phyloP scores from a whole-genome alignment of 2,797 vertebrate species.

The Hemitrygon akajei region DNA sequence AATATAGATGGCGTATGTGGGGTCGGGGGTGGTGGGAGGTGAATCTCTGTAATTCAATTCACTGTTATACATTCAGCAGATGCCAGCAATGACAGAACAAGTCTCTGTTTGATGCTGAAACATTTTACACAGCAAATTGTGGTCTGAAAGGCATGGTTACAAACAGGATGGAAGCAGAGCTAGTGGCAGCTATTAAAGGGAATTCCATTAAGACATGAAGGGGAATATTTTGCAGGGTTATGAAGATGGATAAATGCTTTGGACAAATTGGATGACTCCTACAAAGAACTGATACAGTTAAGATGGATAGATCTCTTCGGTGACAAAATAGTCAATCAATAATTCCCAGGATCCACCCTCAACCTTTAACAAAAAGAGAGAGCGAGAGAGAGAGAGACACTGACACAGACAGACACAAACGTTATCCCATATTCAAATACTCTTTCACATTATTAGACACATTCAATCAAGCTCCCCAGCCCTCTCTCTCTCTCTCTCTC shows the following conservation, averaged over 20 bases:
- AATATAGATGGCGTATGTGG: conserved; percentile 12
- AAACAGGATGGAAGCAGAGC: neutral
- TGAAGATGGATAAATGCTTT: neutral
- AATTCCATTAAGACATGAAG: neutral
- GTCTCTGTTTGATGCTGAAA: neutral
- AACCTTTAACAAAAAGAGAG: too few species aligned
- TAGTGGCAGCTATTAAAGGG: neutral
- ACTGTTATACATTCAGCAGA: neutral
- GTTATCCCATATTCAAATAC: too few species aligned
- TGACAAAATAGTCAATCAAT: neutral
- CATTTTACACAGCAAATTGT: neutral
- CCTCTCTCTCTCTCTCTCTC: too few species aligned
- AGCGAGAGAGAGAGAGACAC: too few species aligned
- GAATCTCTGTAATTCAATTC: conserved; percentile 18
- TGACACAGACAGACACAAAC: too few species aligned
- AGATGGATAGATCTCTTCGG: neutral
- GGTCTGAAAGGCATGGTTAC: neutral
- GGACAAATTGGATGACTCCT: neutral
- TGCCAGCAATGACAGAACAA: neutral
- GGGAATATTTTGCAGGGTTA: neutral
- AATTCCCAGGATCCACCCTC: neutral
- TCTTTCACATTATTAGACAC: too few species aligned
- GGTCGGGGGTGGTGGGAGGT: neutral
- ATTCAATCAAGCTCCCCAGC: too few species aligned
- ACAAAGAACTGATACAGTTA: neutral